phyloP scores from a whole-genome alignment of 2,113 vertebrate genomes.

The Cygnus atratus region DNA sequence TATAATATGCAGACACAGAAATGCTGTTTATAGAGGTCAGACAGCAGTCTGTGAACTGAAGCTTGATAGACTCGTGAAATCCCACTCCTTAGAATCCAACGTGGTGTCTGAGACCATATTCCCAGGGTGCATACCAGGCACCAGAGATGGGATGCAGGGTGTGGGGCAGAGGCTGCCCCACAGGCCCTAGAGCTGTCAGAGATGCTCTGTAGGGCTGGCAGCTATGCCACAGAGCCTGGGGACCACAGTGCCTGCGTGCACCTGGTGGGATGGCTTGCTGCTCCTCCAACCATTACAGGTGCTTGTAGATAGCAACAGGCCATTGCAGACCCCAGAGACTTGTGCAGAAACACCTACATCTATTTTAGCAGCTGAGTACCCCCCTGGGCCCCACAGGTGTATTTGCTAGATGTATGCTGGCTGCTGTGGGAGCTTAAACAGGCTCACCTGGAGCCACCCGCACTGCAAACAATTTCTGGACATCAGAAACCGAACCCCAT shows the following conservation, averaged over 20 bases:
- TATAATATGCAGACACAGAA: neutral
- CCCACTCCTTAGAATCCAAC: neutral
- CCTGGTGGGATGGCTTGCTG: neutral
- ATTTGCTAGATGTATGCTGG: neutral
- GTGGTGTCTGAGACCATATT: neutral
- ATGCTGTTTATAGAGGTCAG: neutral
- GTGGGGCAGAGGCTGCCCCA: neutral
- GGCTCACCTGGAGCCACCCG: fast-evolving
- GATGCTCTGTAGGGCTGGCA: neutral
- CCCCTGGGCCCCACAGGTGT: neutral
- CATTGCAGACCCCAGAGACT: neutral
- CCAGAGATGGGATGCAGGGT: neutral
- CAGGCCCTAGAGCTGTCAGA: neutral
- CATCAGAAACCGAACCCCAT: neutral
- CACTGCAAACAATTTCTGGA: neutral
- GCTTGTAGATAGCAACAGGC: neutral
- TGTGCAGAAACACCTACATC: neutral
- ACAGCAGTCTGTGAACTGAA: neutral
- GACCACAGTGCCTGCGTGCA: fast-evolving
- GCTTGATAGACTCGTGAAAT: neutral
- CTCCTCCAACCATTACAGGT: neutral
- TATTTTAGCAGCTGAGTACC: neutral
- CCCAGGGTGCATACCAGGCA: neutral
- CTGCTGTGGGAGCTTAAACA: neutral
- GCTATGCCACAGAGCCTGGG: neutral